Percentiles rank a stretch among this genome's conserved stretches.
These are phyloP conservation scores for Chondrilla cf. caribensis DNA, from an alignment of 37 sponge, comb jelly and placozoan species.

Conservation along the genomic window DNA sequence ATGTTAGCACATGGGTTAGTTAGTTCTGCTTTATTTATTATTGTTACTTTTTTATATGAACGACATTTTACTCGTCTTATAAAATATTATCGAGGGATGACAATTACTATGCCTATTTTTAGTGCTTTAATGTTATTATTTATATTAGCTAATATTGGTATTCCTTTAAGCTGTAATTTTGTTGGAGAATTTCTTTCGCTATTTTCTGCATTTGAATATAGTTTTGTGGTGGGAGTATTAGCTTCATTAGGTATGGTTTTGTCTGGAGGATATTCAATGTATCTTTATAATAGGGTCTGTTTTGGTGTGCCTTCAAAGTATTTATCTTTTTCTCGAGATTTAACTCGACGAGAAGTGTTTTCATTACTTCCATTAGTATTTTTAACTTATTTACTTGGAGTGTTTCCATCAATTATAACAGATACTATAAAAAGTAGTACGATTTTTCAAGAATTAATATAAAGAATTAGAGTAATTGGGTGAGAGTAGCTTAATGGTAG, in stretches of 20 bases:
- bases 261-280: conserved; percentile 76
- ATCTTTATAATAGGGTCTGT: conserved; percentile 83
- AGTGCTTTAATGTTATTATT: conserved; percentile 23
- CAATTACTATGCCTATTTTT: conserved; percentile 37
- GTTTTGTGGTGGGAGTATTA: conserved; percentile 56
- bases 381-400: conserved; percentile 56
- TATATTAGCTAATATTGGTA: conserved; percentile 70
- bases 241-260: conserved; percentile 62
- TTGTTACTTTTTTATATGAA: conserved; percentile 75
- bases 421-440: conserved; percentile 48
- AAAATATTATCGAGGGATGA: conserved; percentile 74
- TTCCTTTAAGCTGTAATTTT: conserved; percentile 87
- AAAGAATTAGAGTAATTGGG: background rate
- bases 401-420: conserved; percentile 49
- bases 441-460: conserved; percentile 3
- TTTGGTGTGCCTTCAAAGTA: conserved; percentile 65
- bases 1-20: conserved; percentile 89
- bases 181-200: conserved; percentile 82
- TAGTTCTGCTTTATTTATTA: conserved; percentile 82
- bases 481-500: conserved; percentile 48
- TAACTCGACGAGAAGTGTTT: conserved; percentile 70
- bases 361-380: conserved; percentile 45
- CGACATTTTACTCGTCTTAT: conserved; percentile 68
- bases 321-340: conserved; percentile 46
- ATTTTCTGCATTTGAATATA: conserved; percentile 71